Percentiles rank a stretch among this genome's conserved stretches.
phyloP scores from a whole-genome alignment of 2,888 invertebrate genomes.

The Nymphalis c-album region DNA sequence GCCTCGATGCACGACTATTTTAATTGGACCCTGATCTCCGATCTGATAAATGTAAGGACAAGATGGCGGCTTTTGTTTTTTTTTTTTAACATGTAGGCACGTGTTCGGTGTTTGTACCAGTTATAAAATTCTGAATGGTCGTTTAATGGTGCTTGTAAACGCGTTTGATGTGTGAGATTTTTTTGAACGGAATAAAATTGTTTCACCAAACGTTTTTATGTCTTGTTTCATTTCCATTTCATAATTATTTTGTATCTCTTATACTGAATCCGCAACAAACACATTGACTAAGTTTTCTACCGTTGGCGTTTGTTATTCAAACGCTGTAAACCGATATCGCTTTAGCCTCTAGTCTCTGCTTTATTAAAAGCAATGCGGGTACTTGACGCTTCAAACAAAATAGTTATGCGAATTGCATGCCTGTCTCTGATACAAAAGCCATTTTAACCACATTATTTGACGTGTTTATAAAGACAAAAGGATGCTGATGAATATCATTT shows the following conservation, averaged over 20 bases:
- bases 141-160: conserved; percentile 40
- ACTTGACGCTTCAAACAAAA: conserved; percentile 47
- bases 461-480: conserved; percentile 80
- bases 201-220: not conserved
- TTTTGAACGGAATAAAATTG: conserved; percentile 5
- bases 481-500: conserved; percentile 77
- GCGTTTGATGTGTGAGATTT: conserved; percentile 30
- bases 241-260: not conserved
- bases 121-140: conserved; percentile 43
- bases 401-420: conserved; percentile 63
- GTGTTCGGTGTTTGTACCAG: conserved; percentile 62
- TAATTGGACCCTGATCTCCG: conserved; percentile 76
- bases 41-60: conserved; percentile 66
- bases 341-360: conserved; percentile 24
- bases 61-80: conserved; percentile 70
- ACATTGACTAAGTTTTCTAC: not conserved
- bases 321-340: conserved; percentile 24
- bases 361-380: conserved; percentile 63
- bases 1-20: conserved; percentile 79
- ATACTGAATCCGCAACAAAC: not conserved
- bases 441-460: conserved; percentile 61
- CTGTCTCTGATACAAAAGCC: conserved; percentile 55
- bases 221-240: conserved; percentile 13
- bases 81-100: conserved; percentile 56
- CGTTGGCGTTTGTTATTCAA: conserved; percentile 14